Percentiles rank a stretch among this genome's conserved stretches.
Conservation (phyloP, 1,140 invertebrate genomes). For the Alviniconcha marisindica region DNA sequence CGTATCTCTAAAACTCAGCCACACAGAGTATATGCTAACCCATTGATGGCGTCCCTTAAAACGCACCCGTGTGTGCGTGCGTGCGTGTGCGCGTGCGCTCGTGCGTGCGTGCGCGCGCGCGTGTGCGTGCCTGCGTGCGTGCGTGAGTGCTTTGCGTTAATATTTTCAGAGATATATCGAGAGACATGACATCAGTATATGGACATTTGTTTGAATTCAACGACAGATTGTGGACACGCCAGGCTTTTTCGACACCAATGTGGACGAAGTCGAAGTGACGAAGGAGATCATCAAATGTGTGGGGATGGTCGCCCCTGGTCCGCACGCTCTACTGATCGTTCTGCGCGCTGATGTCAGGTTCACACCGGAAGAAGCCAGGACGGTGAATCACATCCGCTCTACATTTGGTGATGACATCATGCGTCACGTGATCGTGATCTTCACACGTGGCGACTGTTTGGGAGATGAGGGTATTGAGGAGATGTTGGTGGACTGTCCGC, state of each 20-base stretch:
- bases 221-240: constrained; percentile 47
- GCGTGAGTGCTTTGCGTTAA: too few species aligned
- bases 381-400: neutral
- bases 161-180: too few species aligned
- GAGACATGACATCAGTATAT: too few species aligned
- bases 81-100: too few species aligned
- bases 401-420: constrained; percentile 22
- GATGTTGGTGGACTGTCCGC: neutral
- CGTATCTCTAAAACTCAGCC: too few species aligned
- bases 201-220: too few species aligned
- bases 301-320: constrained; percentile 45
- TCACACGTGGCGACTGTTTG: constrained; percentile 27
- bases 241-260: constrained; percentile 43
- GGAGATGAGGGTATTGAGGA: neutral
- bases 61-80: too few species aligned
- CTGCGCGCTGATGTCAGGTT: constrained; percentile 37
- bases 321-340: constrained; percentile 48
- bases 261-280: neutral
- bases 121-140: too few species aligned
- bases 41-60: too few species aligned
- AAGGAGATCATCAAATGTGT: constrained; percentile 48
- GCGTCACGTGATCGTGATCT: constrained; percentile 23
- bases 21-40: too few species aligned
- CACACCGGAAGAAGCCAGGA: constrained; percentile 38
- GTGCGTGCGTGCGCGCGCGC: too few species aligned